Percentiles rank a stretch among this genome's conserved stretches.
Evolutionary conservation across 2,113 vertebrate species (phyloP).

Genomic region (Diadophis punctatus): DNA sequence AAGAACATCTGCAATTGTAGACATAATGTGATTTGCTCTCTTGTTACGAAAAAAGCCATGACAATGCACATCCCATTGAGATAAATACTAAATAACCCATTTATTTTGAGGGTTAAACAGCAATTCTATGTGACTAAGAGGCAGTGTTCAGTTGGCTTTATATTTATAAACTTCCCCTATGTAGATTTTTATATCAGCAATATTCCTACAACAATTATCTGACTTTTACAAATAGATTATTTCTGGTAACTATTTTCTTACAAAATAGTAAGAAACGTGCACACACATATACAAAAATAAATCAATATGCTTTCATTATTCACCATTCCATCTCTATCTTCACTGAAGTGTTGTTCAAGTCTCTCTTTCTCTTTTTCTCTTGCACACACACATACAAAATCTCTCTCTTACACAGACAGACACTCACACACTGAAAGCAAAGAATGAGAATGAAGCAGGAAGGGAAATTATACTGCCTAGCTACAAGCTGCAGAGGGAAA

Average conservation of each 20-base stretch:
- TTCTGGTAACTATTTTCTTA: slow-evolving; percentile 45
- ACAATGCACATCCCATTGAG: slow-evolving; percentile 1
- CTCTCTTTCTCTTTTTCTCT: slow-evolving; percentile 15
- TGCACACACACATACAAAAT: slow-evolving; percentile 37
- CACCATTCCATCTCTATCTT: slow-evolving; percentile 41
- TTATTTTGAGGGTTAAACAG: slow-evolving; percentile 3
- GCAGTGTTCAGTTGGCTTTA: neutral
- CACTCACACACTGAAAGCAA: slow-evolving; percentile 32
- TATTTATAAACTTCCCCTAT: slow-evolving; percentile 29
- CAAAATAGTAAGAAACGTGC: neutral
- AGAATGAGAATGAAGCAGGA: slow-evolving; percentile 44
- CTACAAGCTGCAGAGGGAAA: slow-evolving; percentile 75
- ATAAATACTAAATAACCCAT: slow-evolving; percentile 16
- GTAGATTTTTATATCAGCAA: slow-evolving; percentile 22
- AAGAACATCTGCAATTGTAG: slow-evolving; percentile 29
- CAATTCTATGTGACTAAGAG: slow-evolving; percentile 9
- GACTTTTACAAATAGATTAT: slow-evolving; percentile 33
- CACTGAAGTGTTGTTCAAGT: slow-evolving; percentile 51
- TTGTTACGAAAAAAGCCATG: slow-evolving; percentile 14
- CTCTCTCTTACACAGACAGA: slow-evolving; percentile 7
- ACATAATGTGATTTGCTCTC: slow-evolving; percentile 13
- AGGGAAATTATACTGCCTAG: slow-evolving; percentile 63
- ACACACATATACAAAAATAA: neutral
- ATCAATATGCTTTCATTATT: slow-evolving; percentile 57
- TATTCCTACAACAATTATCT: slow-evolving; percentile 41